Evolutionary conservation across 2,888 invertebrate genomes (phyloP), one percentile per base, ranked within the genome.

Genomic region (Malthinus seriepunctatus): DNA sequence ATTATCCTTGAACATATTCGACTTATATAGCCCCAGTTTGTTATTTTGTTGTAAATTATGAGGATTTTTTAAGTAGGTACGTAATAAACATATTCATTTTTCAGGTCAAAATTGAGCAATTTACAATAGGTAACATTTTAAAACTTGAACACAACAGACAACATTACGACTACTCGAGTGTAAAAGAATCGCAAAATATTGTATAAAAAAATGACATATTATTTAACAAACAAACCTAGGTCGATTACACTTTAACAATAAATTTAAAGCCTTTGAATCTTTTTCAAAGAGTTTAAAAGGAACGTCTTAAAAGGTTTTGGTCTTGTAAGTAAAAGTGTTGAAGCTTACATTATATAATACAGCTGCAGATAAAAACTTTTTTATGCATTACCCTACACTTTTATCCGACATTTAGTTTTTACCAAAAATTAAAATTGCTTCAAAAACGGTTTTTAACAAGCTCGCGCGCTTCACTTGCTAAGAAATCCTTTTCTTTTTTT

Each of bases 211-310:
- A 23, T 23, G 23, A 23, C 23, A 23, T 23, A 23, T 23, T 23
- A 23, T 23, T 23, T 23, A 23, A 23, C 23, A 23, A 23, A 23
- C 23, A 23, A 23, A 23, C 23, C 3, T 23, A 32, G 47, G 50
- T 34, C 38, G 49, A 52, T 56, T 48, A 49, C 56, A 34, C 31
- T 47, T 54, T 54, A 51, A 39, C 49, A 53, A 56, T 42, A 33
- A 53, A 23, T 32, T 49, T 42, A 56, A 57, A 39, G 54, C 56
- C 42, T 51, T 49, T 54, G 23, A 23, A 23, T 23, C 23, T 23
- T 23, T 50, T 35, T 52, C 14, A 61, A 61, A 57, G 57, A 51
- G 61, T 54, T 56, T 38, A 48, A 52, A 55, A 42, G 23, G 23
- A 23, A 23, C 51, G 37, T 34, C 35, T 53, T 50, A 53, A 15